Conservation (phyloP, 2,113 vertebrate species). For the Hoplias malabaricus region DNA sequence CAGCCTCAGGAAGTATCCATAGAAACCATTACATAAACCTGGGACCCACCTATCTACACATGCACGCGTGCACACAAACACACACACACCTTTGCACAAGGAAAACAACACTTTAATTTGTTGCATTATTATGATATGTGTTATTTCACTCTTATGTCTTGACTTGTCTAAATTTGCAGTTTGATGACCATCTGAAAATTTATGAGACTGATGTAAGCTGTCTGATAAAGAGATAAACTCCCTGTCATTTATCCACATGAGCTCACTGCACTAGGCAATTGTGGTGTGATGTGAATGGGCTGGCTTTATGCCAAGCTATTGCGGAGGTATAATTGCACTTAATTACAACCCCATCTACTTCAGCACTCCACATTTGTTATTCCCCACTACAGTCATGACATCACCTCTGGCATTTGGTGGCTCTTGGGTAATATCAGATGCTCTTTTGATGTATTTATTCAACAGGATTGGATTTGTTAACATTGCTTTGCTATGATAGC, state of each 20-base stretch:
- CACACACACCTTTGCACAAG: conserved; percentile 20
- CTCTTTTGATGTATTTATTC: neutral
- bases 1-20: conserved; percentile 31
- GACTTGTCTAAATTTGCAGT: neutral
- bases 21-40: conserved; percentile 42
- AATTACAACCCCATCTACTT: conserved; percentile 3
- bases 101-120: neutral
- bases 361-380: conserved; percentile 11
- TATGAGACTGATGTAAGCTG: neutral
- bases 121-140: too few relatives aligned
- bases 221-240: neutral
- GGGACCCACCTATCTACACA: conserved; percentile 22
- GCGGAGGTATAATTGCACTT: neutral
- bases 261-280: neutral
- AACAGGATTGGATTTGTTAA: neutral
- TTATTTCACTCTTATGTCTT: too few relatives aligned
- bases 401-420: conserved; percentile 2
- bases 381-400: conserved; percentile 1
- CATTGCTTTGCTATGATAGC: neutral
- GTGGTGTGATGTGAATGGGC: neutral
- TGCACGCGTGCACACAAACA: conserved; percentile 11
- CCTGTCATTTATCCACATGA: neutral
- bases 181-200: neutral
- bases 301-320: neutral
- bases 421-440: conserved; percentile 5